Evolutionary conservation across 2,888 invertebrate genomes (phyloP).

Genomic region (Scelioninae gen. 2): DNA sequence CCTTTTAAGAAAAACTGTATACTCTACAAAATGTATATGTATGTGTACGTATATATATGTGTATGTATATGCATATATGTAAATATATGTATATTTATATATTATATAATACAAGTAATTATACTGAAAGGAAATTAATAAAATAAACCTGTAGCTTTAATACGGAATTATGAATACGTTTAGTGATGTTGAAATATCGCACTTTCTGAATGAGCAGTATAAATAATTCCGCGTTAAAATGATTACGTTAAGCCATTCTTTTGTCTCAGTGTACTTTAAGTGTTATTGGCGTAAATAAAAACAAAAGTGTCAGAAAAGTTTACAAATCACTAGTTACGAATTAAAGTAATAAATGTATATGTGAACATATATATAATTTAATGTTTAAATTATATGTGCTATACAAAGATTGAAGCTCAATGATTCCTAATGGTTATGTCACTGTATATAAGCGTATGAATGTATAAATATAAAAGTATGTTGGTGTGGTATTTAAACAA

Average conservation of each 20-base stretch:
- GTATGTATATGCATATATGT: too few relatives aligned
- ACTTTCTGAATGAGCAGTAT: too few relatives aligned
- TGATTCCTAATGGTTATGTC: slow-evolving; percentile 58
- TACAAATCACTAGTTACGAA: slow-evolving; percentile 51
- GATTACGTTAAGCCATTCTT: slow-evolving; percentile 4
- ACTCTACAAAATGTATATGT: slow-evolving; percentile 21
- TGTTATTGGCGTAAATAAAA: slow-evolving; percentile 47
- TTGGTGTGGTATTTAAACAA: slow-evolving; percentile 53
- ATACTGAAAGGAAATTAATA: slow-evolving; percentile 12
- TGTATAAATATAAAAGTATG: slow-evolving; percentile 52
- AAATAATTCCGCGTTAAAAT: slow-evolving; percentile 19
- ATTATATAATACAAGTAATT: slow-evolving; percentile 19
- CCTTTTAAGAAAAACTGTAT: slow-evolving; percentile 33
- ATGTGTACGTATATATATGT: slow-evolving; percentile 17
- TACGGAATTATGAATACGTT: slow-evolving; percentile 16
- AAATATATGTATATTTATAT: slow-evolving; percentile 17
- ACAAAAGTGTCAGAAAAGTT: slow-evolving; percentile 42
- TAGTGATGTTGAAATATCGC: too few relatives aligned
- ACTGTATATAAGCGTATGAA: slow-evolving; percentile 55
- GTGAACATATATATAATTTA: slow-evolving; percentile 51
- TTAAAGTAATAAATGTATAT: slow-evolving; percentile 50
- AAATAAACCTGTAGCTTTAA: slow-evolving; percentile 4
- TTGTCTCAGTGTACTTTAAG: slow-evolving; percentile 49
- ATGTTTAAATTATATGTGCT: slow-evolving; percentile 56
- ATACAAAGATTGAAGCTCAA: slow-evolving; percentile 59